These are phyloP conservation scores for Xenus cinereus DNA, from an alignment of 2,113 vertebrate species.

Conservation along the genomic window DNA sequence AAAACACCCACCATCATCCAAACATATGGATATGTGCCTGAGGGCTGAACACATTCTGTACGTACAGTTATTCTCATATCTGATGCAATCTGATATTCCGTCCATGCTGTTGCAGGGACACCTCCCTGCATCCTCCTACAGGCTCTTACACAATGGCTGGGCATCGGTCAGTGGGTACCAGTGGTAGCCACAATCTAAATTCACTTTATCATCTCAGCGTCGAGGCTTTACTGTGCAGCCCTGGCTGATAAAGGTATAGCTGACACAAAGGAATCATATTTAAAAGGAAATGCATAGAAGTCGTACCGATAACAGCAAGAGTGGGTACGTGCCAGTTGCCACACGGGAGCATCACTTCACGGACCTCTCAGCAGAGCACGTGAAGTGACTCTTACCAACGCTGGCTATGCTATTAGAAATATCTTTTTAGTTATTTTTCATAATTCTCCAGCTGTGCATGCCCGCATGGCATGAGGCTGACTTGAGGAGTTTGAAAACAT, in stretches of 20 bases:
- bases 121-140: background rate
- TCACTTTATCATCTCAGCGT: background rate
- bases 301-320: rapidly evolving
- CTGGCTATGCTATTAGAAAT: background rate
- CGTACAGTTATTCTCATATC: background rate
- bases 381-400: background rate
- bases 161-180: background rate
- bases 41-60: conserved; percentile 42
- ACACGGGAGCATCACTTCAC: background rate
- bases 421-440: background rate
- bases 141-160: background rate
- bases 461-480: background rate
- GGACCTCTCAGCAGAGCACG: background rate
- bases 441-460: background rate
- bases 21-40: conserved; percentile 53
- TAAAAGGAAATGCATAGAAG: background rate
- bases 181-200: background rate
- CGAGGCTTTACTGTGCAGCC: background rate
- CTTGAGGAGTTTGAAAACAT: background rate
- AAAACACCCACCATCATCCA: conserved; percentile 60
- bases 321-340: rapidly evolving
- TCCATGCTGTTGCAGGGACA: background rate
- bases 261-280: background rate
- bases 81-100: background rate
- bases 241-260: background rate